phyloP scores from a whole-genome alignment of 1,140 invertebrate species.

The Drosophila nigromelanica region DNA sequence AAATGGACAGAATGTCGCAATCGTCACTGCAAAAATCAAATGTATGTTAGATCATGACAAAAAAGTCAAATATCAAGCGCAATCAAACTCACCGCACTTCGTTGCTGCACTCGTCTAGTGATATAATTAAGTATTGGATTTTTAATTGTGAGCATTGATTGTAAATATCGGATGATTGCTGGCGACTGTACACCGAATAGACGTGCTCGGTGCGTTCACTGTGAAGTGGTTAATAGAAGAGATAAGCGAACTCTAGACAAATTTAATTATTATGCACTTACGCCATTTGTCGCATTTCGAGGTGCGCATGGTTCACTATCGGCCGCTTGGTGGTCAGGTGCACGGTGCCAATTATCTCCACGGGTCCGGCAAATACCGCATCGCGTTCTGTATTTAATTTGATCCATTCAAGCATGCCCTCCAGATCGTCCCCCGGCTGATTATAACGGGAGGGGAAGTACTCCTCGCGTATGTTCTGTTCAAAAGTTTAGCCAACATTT shows the following conservation, averaged over 20 bases:
- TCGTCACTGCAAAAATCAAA: slow-evolving; percentile 57
- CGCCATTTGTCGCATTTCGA: slow-evolving; percentile 81
- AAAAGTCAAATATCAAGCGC: not conserved
- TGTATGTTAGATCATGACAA: not conserved
- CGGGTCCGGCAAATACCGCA: slow-evolving; percentile 79
- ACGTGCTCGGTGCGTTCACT: slow-evolving; percentile 79
- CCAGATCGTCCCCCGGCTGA: slow-evolving; percentile 61
- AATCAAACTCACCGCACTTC: slow-evolving; percentile 62
- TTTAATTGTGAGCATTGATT: slow-evolving; percentile 81
- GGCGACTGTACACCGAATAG: slow-evolving; percentile 82
- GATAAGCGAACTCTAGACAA: slow-evolving; percentile 4
- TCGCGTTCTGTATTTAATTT: slow-evolving; percentile 80
- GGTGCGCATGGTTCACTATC: slow-evolving; percentile 80
- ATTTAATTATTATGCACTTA: slow-evolving; percentile 44
- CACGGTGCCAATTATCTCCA: slow-evolving; percentile 80
- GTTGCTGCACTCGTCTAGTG: slow-evolving; percentile 75
- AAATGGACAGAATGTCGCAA: slow-evolving; percentile 77
- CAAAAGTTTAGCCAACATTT: not conserved
- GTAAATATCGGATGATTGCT: slow-evolving; percentile 81
- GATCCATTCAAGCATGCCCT: slow-evolving; percentile 81
- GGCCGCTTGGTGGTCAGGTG: slow-evolving; percentile 77
- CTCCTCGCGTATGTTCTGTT: slow-evolving; percentile 79
- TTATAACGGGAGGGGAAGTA: slow-evolving; percentile 60
- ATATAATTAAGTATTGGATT: slow-evolving; percentile 82
- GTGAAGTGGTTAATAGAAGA: not conserved